Evolutionary conservation across 2,113 vertebrate species (phyloP).

Genomic region (Scolopax mira): DNA sequence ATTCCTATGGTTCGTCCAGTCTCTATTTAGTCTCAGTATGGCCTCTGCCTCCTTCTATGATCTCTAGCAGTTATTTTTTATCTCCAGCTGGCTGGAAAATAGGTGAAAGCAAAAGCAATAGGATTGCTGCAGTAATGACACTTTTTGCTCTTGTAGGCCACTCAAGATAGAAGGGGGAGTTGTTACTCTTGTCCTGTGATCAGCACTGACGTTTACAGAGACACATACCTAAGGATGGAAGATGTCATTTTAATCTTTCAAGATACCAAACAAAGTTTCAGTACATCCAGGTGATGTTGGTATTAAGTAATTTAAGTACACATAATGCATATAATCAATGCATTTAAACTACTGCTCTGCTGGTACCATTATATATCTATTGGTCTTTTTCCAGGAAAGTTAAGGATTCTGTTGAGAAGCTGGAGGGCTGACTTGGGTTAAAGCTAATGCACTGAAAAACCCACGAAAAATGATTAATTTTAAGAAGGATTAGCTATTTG

Average conservation of each 20-base stretch:
- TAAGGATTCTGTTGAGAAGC: neutral
- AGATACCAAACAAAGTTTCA: neutral
- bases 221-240: neutral
- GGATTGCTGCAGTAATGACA: neutral
- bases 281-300: neutral
- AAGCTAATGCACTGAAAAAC: neutral
- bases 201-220: neutral
- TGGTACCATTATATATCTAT: neutral
- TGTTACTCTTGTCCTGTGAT: neutral
- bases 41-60: rapidly evolving
- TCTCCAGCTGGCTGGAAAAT: neutral
- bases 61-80: neutral
- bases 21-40: neutral
- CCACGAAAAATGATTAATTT: neutral
- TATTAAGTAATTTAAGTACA: neutral
- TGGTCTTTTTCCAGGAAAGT: neutral
- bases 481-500: neutral
- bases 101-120: rapidly evolving
- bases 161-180: neutral
- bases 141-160: neutral
- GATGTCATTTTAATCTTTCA: neutral
- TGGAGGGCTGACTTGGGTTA: neutral
- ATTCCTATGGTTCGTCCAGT: neutral
- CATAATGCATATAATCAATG: neutral
- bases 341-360: neutral